Conservation (phyloP, 2,888 invertebrate genomes). For the Rotaria magnacalcarata region DNA sequence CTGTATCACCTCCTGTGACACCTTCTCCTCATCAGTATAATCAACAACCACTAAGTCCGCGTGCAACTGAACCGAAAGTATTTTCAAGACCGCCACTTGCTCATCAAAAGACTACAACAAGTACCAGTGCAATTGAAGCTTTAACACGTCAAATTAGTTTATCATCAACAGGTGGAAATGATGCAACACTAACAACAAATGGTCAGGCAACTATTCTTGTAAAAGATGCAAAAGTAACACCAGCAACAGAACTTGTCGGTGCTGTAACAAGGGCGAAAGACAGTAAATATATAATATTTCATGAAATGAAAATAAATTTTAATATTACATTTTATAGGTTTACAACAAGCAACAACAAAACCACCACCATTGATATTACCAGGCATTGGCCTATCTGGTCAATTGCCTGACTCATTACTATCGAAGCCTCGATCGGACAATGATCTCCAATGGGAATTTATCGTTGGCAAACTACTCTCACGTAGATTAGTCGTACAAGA, state of each 20-base stretch:
- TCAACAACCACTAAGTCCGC: not conserved
- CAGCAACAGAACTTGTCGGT: not conserved
- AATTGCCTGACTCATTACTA: not conserved
- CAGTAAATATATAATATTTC: not conserved
- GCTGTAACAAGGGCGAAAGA: slow-evolving; percentile 24
- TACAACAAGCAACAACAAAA: slow-evolving; percentile 5
- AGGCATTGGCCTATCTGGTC: not conserved
- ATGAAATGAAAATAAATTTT: not conserved
- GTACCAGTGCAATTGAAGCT: not conserved
- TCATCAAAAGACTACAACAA: not conserved
- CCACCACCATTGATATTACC: not conserved
- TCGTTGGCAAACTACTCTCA: slow-evolving; percentile 59
- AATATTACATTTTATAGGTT: not conserved
- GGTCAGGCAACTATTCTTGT: not conserved
- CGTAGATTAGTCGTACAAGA: slow-evolving; percentile 75
- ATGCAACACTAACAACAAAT: not conserved
- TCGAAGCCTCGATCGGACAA: not conserved
- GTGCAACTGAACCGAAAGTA: not conserved
- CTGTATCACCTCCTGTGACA: not conserved
- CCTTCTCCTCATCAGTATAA: not conserved
- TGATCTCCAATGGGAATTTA: slow-evolving; percentile 47
- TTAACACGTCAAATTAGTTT: not conserved
- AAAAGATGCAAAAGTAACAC: not conserved
- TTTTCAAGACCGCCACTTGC: not conserved
- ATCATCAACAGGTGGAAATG: not conserved